Conservation (phyloP, 2,797 vertebrate genomes). For the Sebastolobus alascanus region DNA sequence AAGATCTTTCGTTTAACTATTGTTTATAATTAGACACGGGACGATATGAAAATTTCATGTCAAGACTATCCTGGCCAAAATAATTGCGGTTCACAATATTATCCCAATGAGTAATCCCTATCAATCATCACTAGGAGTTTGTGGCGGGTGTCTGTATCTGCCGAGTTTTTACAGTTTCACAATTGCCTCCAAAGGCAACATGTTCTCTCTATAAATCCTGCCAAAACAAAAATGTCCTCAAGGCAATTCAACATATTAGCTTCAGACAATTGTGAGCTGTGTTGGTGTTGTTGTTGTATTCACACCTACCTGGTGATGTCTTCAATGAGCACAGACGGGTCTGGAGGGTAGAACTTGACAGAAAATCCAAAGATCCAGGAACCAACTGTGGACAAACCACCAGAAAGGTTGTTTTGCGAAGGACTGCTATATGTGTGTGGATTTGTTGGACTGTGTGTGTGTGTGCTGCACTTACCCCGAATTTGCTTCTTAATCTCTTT, state of each 20-base stretch:
- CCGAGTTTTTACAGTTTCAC: not conserved
- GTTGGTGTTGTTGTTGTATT: not conserved
- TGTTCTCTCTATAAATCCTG: not conserved
- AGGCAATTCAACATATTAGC: not conserved
- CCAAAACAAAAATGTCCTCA: not conserved
- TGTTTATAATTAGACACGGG: no score
- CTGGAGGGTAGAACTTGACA: conserved; percentile 98
- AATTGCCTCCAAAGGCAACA: not conserved
- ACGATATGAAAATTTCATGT: no score
- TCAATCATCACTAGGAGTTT: no score
- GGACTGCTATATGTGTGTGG: not conserved
- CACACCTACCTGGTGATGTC: conserved; percentile 95
- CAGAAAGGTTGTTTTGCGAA: conserved; percentile 26
- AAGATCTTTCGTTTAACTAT: not conserved
- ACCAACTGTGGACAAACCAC: conserved; percentile 85
- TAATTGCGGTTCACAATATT: no score
- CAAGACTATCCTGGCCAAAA: no score
- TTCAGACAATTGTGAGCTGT: not conserved
- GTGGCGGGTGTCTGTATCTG: no score
- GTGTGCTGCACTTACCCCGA: conserved; percentile 88
- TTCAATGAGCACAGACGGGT: conserved; percentile 96
- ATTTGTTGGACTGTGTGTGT: conserved; percentile 12
- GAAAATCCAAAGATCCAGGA: conserved; percentile 95
- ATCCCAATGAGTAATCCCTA: no score
- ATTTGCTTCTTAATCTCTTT: conserved; percentile 99